A percentile compares a stretch with the other conserved stretches of the same genome.
These are phyloP conservation scores for Lethenteron reissneri DNA, from an alignment of 2,113 vertebrate species.

Conservation along the genomic window DNA sequence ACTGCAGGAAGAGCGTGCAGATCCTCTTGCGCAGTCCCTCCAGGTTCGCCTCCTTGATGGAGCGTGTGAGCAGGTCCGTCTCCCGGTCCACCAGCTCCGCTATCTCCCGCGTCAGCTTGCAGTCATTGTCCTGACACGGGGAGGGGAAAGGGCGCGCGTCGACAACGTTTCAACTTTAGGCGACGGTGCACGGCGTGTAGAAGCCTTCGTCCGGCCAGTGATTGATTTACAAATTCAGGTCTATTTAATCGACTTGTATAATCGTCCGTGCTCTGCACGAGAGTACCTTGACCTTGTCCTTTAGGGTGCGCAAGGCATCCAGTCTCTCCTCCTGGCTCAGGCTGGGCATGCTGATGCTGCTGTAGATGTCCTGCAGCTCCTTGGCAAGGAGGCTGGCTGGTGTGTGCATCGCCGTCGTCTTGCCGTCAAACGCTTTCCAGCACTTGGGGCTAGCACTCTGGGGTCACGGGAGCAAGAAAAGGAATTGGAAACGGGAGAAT, in stretches of 20 bases:
- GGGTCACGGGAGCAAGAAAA: not conserved
- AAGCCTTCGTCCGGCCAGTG: too few relatives aligned
- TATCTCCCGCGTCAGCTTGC: constrained; percentile 51
- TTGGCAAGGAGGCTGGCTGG: constrained; percentile 35
- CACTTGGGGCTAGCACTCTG: constrained; percentile 45
- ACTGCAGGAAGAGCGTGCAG: constrained; percentile 62
- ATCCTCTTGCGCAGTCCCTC: constrained; percentile 68
- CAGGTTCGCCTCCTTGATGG: constrained; percentile 35
- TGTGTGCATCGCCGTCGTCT: constrained; percentile 44
- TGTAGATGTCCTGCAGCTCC: constrained; percentile 49
- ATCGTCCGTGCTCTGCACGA: too few relatives aligned
- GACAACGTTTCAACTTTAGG: too few relatives aligned
- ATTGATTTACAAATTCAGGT: too few relatives aligned
- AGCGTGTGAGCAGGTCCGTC: constrained; percentile 42
- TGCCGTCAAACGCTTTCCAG: constrained; percentile 37
- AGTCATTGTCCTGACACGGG: constrained; percentile 41
- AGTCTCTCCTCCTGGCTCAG: constrained; percentile 32
- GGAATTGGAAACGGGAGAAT: too few relatives aligned
- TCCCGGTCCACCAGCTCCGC: constrained; percentile 60
- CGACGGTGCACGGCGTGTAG: too few relatives aligned
- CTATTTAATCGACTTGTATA: too few relatives aligned
- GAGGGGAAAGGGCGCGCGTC: too few relatives aligned
- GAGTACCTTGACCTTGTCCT: constrained; percentile 43
- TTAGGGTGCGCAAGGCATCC: constrained; percentile 37
- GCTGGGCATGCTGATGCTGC: constrained; percentile 19